Evolutionary conservation across 2,888 invertebrate genomes (phyloP), one percentile per base, ranked within the genome.

Genomic region (Synanthedon andrenaeformis): DNA sequence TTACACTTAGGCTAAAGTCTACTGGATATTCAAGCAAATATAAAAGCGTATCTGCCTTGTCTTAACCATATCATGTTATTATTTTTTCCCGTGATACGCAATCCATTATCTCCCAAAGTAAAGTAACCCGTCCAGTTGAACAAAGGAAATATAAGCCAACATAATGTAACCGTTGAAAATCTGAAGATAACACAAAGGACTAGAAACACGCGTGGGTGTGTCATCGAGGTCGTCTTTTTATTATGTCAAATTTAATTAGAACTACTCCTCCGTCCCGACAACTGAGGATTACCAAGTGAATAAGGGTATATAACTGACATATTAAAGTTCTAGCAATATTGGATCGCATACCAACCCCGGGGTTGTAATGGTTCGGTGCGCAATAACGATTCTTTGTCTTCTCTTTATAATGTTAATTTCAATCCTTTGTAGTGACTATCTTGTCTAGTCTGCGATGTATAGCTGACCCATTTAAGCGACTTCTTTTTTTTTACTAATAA

Each of bases 321-420:
- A 52, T 57, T 56, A 42, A 59, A 56, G 69, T 53, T 62, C 67
- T 60, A 49, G 53, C 55, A 54, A 58, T 57, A 63, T 60, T 69
- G 67, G 69, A 55, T 56, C 8, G 23, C 49, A 23, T 49, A 19
- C 49, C 17, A 14, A 61, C 60, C 63, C 62, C 58, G 57, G 55
- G 64, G 63, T 59, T 62, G 58, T 57, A 59, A 65, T 61, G 65
- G 67, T 60, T 62, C 62, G 64, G 62, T 66, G 66, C 64, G 66
- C 59, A 72, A 60, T 72, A 64, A 62, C 58, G 55, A 64, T 68
- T 68, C 70, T 72, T 72, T 72, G 69, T 70, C 69, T 69, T 55
- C 57, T 53, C 58, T 65, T 65, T 62, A 63, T 62, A 60, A 63
- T 61, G 56, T 54, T 57, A 57, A 58, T 59, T 41, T 56, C 42